Percentiles rank a stretch among this genome's conserved stretches.
Conservation (phyloP, 2,113 vertebrate genomes). For the human (Homo sapiens) region DNA sequence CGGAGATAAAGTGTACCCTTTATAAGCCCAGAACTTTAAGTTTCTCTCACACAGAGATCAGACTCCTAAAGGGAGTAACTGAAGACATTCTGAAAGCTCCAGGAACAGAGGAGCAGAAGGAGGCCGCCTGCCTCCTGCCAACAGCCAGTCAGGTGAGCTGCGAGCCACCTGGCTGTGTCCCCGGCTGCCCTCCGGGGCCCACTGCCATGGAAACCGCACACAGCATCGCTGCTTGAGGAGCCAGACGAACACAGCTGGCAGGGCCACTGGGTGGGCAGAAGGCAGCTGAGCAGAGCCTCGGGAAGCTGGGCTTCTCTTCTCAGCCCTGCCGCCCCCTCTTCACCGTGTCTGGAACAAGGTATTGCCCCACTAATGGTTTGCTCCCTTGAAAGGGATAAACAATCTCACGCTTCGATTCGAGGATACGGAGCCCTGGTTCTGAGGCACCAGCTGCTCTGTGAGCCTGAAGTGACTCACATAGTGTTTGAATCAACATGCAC, state of each 20-base stretch:
- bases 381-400: not conserved
- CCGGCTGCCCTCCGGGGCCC: not conserved
- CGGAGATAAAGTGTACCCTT: slow-evolving; percentile 54
- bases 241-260: not conserved
- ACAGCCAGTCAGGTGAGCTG: not conserved
- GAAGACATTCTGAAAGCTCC: slow-evolving; percentile 39
- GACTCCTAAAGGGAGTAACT: slow-evolving; percentile 8
- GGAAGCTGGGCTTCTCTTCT: not conserved
- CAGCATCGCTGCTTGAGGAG: not conserved
- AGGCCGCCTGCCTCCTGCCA: not conserved
- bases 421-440: not conserved
- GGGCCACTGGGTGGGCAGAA: not conserved
- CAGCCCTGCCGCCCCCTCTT: not conserved
- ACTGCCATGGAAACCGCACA: slow-evolving; percentile 59
- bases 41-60: slow-evolving; percentile 40
- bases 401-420: no score
- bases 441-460: not conserved
- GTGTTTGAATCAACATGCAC: not conserved
- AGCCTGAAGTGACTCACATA: not conserved
- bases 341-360: not conserved
- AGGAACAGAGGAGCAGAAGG: slow-evolving; percentile 3
- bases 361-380: not conserved
- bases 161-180: not conserved
- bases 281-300: not conserved
- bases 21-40: slow-evolving; percentile 60